Percentiles rank a stretch among this genome's conserved stretches.
Conservation (phyloP, 2,888 invertebrate species). For the Anoncus sp. region DNA sequence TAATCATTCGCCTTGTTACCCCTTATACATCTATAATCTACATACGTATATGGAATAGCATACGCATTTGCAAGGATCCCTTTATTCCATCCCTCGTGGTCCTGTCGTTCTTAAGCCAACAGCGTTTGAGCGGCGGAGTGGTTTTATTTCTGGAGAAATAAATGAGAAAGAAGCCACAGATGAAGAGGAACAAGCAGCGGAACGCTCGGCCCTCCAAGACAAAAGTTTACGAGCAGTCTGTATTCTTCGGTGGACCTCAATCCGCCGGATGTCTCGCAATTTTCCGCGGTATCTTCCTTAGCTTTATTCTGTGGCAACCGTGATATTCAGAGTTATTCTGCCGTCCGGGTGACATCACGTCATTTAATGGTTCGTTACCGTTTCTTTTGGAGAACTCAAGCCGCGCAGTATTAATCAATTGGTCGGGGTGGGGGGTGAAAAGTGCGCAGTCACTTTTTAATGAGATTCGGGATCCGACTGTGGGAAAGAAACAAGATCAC, state of each 20-base stretch:
- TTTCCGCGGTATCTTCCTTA: constrained; percentile 41
- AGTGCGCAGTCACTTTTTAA: constrained; percentile 32
- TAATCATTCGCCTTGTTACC: no score
- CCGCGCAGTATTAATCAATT: constrained; percentile 39
- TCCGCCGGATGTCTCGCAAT: constrained; percentile 42
- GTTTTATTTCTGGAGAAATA: constrained; percentile 40
- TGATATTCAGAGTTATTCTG: constrained; percentile 15
- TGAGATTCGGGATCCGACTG: constrained; percentile 6
- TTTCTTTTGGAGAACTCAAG: constrained; percentile 7
- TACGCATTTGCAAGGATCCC: neutral
- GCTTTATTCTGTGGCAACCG: neutral
- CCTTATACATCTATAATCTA: no score
- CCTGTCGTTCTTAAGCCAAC: constrained; percentile 3
- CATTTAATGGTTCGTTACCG: constrained; percentile 41
- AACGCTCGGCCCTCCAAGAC: constrained; percentile 20
- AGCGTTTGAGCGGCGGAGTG: constrained; percentile 14
- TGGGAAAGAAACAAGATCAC: neutral
- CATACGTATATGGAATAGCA: neutral
- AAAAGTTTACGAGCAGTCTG: constrained; percentile 53
- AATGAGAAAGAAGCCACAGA: neutral
- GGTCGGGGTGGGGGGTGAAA: neutral
- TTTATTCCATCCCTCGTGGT: constrained; percentile 15
- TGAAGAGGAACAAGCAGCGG: constrained; percentile 28
- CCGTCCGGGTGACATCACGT: constrained; percentile 26
- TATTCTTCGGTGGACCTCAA: constrained; percentile 42